These are phyloP conservation scores for Tenebrio molitor DNA, from an alignment of 1,140 invertebrate genomes.

Conservation along the genomic window DNA sequence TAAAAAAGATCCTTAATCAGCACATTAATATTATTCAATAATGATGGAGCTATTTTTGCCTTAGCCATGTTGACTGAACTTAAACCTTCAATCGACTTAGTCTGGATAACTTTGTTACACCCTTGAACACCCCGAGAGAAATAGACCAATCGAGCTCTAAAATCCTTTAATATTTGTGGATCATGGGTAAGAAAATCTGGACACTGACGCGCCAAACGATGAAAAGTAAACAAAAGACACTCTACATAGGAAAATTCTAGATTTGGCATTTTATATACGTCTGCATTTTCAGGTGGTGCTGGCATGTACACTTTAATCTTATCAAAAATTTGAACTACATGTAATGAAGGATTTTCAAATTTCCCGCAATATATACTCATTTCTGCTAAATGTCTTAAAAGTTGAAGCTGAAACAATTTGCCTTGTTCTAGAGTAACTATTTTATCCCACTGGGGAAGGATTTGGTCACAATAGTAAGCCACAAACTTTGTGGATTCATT, in stretches of 20 bases:
- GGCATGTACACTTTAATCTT: slow-evolving; percentile 87
- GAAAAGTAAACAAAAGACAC: slow-evolving; percentile 91
- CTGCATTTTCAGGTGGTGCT: slow-evolving; percentile 80
- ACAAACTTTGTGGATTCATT: slow-evolving; percentile 91
- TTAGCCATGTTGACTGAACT: slow-evolving; percentile 75
- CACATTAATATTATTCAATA: slow-evolving; percentile 89
- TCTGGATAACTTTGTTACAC: slow-evolving; percentile 53
- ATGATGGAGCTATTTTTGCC: slow-evolving; percentile 88
- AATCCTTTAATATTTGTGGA: slow-evolving; percentile 87
- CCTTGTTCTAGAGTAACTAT: slow-evolving; percentile 73
- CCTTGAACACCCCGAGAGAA: slow-evolving; percentile 93
- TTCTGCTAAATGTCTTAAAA: slow-evolving; percentile 91
- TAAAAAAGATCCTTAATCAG: slow-evolving; percentile 96
- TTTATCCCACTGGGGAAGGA: slow-evolving; percentile 78
- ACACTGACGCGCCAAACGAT: slow-evolving; percentile 86
- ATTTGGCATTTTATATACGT: slow-evolving; percentile 76
- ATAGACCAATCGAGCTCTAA: slow-evolving; percentile 90
- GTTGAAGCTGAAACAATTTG: slow-evolving; percentile 81
- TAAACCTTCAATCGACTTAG: slow-evolving; percentile 42
- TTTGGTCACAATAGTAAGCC: slow-evolving; percentile 87
- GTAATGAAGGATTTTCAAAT: slow-evolving; percentile 80
- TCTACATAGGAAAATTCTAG: slow-evolving; percentile 95
- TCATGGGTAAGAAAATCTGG: slow-evolving; percentile 87
- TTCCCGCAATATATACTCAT: slow-evolving; percentile 82
- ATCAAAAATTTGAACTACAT: slow-evolving; percentile 83